These are phyloP conservation scores for Larimichthys crocea DNA, from an alignment of 2,113 vertebrate species.

Conservation along the genomic window DNA sequence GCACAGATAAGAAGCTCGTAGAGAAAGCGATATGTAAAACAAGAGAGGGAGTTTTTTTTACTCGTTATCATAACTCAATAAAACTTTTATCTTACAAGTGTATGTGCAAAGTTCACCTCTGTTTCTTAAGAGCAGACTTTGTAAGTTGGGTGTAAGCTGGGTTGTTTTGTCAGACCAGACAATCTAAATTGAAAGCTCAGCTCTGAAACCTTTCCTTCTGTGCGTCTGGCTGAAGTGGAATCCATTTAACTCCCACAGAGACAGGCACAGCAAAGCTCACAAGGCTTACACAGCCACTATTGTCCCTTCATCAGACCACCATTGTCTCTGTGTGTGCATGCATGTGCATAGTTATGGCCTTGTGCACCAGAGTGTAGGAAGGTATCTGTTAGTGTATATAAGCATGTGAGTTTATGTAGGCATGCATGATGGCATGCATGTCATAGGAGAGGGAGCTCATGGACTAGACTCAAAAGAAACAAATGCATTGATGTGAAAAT, in stretches of 20 bases:
- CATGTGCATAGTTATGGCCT: constrained; percentile 52
- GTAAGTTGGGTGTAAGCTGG: constrained; percentile 39
- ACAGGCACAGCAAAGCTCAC: constrained; percentile 62
- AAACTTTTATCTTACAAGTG: constrained; percentile 63
- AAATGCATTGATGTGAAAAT: constrained; percentile 19
- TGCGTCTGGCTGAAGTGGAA: constrained; percentile 33
- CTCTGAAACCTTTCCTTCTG: constrained; percentile 28
- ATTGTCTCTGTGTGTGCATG: constrained; percentile 62
- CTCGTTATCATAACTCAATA: constrained; percentile 61
- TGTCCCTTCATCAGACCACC: constrained; percentile 63
- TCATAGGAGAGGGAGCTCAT: background rate
- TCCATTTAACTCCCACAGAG: constrained; percentile 65
- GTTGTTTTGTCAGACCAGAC: constrained; percentile 33
- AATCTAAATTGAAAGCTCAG: constrained; percentile 11
- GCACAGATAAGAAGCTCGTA: constrained; percentile 52
- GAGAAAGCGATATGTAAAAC: constrained; percentile 43
- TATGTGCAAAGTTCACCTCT: constrained; percentile 65
- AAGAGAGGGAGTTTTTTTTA: constrained; percentile 1
- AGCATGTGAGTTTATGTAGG: constrained; percentile 37
- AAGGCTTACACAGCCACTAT: constrained; percentile 56
- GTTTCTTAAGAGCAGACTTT: constrained; percentile 58
- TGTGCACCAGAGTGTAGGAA: constrained; percentile 42
- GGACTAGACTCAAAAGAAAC: constrained; percentile 6
- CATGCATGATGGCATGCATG: constrained; percentile 22
- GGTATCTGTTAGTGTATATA: constrained; percentile 30